Conservation (phyloP, 2,113 vertebrate species). For the Festucalex cinctus region DNA sequence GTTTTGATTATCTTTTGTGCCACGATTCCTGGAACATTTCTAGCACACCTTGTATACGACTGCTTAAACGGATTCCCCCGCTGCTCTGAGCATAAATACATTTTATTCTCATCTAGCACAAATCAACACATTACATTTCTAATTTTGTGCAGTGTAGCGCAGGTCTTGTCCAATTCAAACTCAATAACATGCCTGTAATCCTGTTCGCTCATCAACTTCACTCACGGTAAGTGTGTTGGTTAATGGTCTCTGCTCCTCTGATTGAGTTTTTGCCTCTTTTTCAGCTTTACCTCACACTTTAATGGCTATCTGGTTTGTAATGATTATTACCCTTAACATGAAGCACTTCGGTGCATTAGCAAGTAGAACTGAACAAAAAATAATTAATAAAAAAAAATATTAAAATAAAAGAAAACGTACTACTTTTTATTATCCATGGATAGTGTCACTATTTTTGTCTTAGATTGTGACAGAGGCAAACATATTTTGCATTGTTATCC, state of each 20-base stretch:
- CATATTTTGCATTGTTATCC: conserved; percentile 48
- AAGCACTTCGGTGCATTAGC: conserved; percentile 75
- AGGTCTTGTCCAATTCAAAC: conserved; percentile 76
- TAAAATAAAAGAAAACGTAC: conserved; percentile 49
- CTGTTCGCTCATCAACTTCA: conserved; percentile 74
- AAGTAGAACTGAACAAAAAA: conserved; percentile 61
- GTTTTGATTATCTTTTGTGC: background rate
- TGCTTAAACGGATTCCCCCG: conserved; percentile 59
- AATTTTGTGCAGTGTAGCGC: conserved; percentile 66
- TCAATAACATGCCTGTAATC: conserved; percentile 72
- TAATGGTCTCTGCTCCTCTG: conserved; percentile 88
- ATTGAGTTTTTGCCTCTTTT: conserved; percentile 98
- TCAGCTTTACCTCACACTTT: conserved; percentile 92
- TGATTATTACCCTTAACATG: conserved; percentile 85
- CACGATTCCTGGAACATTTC: background rate
- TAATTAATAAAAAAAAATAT: conserved; percentile 49
- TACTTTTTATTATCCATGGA: conserved; percentile 37
- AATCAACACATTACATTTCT: conserved; percentile 58
- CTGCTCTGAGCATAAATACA: conserved; percentile 56
- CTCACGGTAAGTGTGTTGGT: conserved; percentile 73
- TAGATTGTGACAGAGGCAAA: conserved; percentile 18
- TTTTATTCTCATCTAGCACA: conserved; percentile 60
- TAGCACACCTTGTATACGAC: conserved; percentile 20
- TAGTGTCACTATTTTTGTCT: conserved; percentile 47
- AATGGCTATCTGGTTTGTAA: conserved; percentile 95